These are phyloP conservation scores for Carposina sasakii DNA, from an alignment of 1,140 invertebrate species.

Conservation along the genomic window DNA sequence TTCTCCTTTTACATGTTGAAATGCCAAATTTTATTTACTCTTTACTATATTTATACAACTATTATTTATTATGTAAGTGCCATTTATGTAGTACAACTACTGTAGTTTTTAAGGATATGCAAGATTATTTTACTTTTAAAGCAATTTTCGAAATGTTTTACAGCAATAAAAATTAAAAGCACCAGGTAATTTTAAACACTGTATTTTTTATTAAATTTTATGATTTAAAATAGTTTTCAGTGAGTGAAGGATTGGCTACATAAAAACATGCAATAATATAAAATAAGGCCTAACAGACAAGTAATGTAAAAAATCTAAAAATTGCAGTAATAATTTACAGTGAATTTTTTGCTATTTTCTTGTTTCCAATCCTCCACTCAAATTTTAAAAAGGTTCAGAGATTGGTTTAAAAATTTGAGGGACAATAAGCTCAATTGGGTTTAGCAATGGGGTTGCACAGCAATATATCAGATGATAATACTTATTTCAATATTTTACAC, in stretches of 20 bases:
- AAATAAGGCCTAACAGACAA: no score
- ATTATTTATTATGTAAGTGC: conserved; percentile 34
- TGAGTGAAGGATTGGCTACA: conserved; percentile 49
- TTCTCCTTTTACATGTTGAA: conserved; percentile 52
- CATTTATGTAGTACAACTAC: conserved; percentile 44
- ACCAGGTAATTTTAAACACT: conserved; percentile 49
- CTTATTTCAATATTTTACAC: conserved; percentile 33
- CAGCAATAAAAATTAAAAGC: conserved; percentile 9
- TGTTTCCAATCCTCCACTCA: conserved; percentile 46
- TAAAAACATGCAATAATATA: conserved; percentile 21
- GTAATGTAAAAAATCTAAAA: no score
- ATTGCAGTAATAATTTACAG: no score
- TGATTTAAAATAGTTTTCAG: conserved; percentile 46
- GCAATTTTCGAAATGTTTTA: conserved; percentile 10
- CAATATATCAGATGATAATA: conserved; percentile 20
- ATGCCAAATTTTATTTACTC: conserved; percentile 53
- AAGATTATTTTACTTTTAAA: conserved; percentile 23
- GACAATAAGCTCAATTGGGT: conserved; percentile 57
- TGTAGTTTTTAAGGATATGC: conserved; percentile 25
- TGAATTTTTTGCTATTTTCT: conserved; percentile 9
- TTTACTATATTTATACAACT: conserved; percentile 42
- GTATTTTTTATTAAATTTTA: conserved; percentile 63
- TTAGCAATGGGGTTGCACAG: conserved; percentile 22
- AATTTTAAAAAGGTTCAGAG: conserved; percentile 61
- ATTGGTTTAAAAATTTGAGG: conserved; percentile 54